These are phyloP conservation scores for Etheostoma perlongum DNA, from an alignment of 2,797 vertebrate species.

Conservation along the genomic window DNA sequence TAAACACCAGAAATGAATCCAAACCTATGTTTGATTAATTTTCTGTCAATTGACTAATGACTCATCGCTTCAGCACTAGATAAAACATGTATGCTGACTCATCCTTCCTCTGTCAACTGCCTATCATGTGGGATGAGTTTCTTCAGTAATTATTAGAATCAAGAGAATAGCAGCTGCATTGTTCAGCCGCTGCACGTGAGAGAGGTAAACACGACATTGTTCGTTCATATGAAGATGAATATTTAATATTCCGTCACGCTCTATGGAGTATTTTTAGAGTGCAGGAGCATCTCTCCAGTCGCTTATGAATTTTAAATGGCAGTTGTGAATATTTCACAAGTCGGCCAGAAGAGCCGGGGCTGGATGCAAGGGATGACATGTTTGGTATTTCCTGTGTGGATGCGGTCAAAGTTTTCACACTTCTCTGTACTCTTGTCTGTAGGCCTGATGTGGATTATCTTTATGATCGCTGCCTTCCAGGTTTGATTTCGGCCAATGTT, in stretches of 20 bases:
- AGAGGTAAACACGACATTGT: slow-evolving; percentile 37
- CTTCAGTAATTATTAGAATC: slow-evolving; percentile 37
- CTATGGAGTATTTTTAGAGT: slow-evolving; percentile 76
- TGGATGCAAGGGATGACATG: slow-evolving; percentile 39
- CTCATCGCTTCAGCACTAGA: background rate
- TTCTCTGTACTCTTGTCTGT: background rate
- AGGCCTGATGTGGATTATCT: background rate
- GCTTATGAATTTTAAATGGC: slow-evolving; percentile 75
- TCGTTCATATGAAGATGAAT: slow-evolving; percentile 70
- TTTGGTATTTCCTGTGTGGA: slow-evolving; percentile 44
- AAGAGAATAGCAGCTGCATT: slow-evolving; percentile 21
- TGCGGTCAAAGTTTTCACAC: background rate
- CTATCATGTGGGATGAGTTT: slow-evolving; percentile 11
- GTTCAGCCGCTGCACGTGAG: slow-evolving; percentile 33
- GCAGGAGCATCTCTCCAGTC: slow-evolving; percentile 50
- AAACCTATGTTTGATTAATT: background rate
- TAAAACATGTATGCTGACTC: background rate
- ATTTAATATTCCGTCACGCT: slow-evolving; percentile 70
- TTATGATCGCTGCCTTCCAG: background rate
- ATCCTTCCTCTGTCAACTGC: background rate
- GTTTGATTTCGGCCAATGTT: background rate
- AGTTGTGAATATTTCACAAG: slow-evolving; percentile 79
- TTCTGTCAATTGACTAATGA: background rate
- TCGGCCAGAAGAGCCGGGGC: slow-evolving; percentile 58
- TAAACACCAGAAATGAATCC: background rate